A percentile compares a stretch with the other conserved stretches of the same genome.
Evolutionary conservation across 2,113 vertebrate genomes (phyloP).

Genomic region (Ardeotis arabs): DNA sequence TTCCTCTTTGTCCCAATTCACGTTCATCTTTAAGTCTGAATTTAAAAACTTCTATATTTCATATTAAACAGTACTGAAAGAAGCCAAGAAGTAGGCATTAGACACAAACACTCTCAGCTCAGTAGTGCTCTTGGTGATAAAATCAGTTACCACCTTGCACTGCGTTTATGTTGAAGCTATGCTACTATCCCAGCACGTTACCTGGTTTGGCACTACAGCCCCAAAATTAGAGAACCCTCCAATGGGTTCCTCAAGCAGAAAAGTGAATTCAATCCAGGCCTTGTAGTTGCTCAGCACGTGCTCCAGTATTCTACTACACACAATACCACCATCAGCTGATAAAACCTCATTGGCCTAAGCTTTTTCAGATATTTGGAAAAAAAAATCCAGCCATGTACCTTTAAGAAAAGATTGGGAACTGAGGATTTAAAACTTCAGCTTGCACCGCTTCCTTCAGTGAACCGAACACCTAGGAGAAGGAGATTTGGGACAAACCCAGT

Average conservation of each 20-base stretch:
- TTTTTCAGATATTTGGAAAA: neutral
- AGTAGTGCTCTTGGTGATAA: neutral
- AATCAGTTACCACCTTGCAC: neutral
- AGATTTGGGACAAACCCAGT: accelerated
- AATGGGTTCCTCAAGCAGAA: neutral
- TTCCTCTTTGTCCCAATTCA: neutral
- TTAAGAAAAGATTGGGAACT: neutral
- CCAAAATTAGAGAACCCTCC: neutral
- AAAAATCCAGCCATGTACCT: neutral
- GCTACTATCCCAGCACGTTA: neutral
- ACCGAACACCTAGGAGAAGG: neutral
- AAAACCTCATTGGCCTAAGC: neutral
- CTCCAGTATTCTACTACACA: too few species aligned
- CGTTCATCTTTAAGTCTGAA: neutral
- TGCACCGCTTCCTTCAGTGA: neutral
- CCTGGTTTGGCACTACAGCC: neutral
- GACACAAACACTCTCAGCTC: neutral
- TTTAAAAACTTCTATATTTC: neutral
- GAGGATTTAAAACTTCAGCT: neutral
- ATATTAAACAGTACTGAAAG: neutral
- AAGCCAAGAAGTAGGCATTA: neutral
- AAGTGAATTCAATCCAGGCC: neutral
- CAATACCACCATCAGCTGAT: neutral
- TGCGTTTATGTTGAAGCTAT: neutral
- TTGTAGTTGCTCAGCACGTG: neutral